Conservation (phyloP, 2,888 invertebrate genomes). For the Drosophila koepferae region DNA sequence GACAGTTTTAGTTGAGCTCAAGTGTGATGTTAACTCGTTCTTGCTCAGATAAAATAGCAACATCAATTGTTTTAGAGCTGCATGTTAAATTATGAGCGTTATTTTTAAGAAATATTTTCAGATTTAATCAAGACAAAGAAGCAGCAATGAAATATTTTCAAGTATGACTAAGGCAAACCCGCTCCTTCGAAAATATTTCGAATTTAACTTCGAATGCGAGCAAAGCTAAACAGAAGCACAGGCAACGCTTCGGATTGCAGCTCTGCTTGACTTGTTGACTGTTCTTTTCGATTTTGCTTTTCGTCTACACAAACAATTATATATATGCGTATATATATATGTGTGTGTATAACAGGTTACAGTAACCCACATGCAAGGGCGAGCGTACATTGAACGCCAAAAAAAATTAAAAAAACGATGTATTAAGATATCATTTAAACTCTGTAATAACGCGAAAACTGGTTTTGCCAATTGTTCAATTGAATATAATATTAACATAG, state of each 20-base stretch:
- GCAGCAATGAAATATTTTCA: not conserved
- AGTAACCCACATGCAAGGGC: slow-evolving; percentile 53
- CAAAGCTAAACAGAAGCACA: slow-evolving; percentile 11
- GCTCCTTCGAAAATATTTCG: slow-evolving; percentile 4
- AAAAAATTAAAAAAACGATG: not conserved
- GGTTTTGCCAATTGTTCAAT: slow-evolving; percentile 42
- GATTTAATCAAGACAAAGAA: not conserved
- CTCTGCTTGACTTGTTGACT: slow-evolving; percentile 20
- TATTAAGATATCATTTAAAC: slow-evolving; percentile 16
- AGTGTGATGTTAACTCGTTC: not conserved
- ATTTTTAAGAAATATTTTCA: slow-evolving; percentile 7
- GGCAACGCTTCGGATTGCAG: slow-evolving; percentile 25
- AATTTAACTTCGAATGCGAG: slow-evolving; percentile 5
- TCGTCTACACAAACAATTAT: not conserved
- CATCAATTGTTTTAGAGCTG: not conserved
- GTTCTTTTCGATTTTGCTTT: slow-evolving; percentile 9
- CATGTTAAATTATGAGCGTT: slow-evolving; percentile 17
- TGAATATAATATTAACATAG: slow-evolving; percentile 13
- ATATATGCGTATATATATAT: not conserved
- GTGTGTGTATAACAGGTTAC: slow-evolving; percentile 62
- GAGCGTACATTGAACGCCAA: slow-evolving; percentile 24
- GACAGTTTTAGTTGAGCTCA: slow-evolving; percentile 9
- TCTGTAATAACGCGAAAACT: slow-evolving; percentile 28
- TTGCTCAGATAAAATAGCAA: slow-evolving; percentile 25
- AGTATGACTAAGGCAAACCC: not conserved